Evolutionary conservation across 1,140 invertebrate genomes (phyloP).

Genomic region (Dendrolimus punctatus): DNA sequence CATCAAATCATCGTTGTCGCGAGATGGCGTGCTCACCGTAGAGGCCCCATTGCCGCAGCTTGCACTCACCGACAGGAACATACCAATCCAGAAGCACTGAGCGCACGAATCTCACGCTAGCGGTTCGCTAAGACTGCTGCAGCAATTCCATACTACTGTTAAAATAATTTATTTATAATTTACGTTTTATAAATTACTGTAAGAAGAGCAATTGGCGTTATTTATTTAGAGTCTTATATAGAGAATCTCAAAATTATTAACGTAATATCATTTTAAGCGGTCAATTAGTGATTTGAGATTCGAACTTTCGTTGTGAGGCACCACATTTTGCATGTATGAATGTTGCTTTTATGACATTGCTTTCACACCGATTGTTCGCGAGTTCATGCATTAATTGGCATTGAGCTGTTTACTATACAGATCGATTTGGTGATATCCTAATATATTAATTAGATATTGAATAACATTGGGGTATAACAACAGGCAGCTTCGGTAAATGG

Average conservation of each 20-base stretch:
- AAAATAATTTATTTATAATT: constrained; percentile 68
- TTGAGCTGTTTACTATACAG: constrained; percentile 4
- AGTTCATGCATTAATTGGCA: constrained; percentile 35
- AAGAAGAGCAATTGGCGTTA: constrained; percentile 55
- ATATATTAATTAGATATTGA: not conserved
- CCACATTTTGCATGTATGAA: constrained; percentile 32
- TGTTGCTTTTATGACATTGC: constrained; percentile 51
- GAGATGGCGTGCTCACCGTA: constrained; percentile 94
- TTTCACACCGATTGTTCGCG: constrained; percentile 53
- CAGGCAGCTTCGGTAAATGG: not conserved
- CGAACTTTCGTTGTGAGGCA: constrained; percentile 30
- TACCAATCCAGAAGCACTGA: constrained; percentile 71
- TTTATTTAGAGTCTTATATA: constrained; percentile 59
- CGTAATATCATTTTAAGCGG: constrained; percentile 30
- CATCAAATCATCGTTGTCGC: constrained; percentile 91
- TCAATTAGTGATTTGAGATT: constrained; percentile 36
- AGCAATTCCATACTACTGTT: constrained; percentile 69
- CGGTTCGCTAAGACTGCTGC: constrained; percentile 31
- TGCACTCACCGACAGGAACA: constrained; percentile 69
- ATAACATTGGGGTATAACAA: too few relatives aligned
- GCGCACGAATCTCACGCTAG: constrained; percentile 19
- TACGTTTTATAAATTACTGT: constrained; percentile 47
- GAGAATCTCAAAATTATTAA: constrained; percentile 64
- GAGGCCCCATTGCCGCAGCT: constrained; percentile 92
- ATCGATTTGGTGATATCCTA: not conserved